Evolutionary conservation across 2,113 vertebrate genomes (phyloP).

Genomic region (Holacanthus passer): DNA sequence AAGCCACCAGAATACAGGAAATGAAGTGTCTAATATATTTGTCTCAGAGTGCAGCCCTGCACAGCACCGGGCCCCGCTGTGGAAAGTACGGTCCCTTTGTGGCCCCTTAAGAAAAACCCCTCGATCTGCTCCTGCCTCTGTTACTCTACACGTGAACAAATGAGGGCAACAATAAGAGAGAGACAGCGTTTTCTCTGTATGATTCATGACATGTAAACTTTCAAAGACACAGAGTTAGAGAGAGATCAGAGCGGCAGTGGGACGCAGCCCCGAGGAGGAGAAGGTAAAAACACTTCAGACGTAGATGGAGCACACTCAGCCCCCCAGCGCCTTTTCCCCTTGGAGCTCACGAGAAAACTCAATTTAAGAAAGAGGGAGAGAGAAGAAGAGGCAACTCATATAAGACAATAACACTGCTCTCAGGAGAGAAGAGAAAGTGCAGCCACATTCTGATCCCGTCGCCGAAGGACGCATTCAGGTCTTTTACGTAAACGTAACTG

Average conservation of each 20-base stretch:
- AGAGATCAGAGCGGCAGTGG: not conserved
- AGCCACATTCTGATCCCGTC: not conserved
- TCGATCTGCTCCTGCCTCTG: too few relatives aligned
- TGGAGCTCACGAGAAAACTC: not conserved
- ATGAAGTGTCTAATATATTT: too few relatives aligned
- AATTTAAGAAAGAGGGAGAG: not conserved
- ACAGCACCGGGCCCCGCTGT: too few relatives aligned
- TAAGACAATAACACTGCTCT: not conserved
- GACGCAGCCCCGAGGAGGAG: too few relatives aligned
- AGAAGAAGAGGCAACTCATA: not conserved
- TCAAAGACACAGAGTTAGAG: not conserved
- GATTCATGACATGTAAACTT: not conserved
- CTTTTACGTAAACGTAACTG: not conserved
- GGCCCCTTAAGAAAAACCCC: too few relatives aligned
- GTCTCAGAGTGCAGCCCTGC: too few relatives aligned
- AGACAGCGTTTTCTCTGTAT: too few relatives aligned
- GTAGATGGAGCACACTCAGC: not conserved
- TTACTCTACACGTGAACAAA: too few relatives aligned
- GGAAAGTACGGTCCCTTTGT: too few relatives aligned
- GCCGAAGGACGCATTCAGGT: not conserved
- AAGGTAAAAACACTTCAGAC: not conserved
- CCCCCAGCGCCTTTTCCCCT: too few relatives aligned
- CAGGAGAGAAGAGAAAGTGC: not conserved
- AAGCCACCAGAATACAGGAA: too few relatives aligned
- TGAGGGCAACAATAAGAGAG: too few relatives aligned